A percentile compares a stretch with the other conserved stretches of the same genome.
These are phyloP conservation scores for Pica pica DNA, from an alignment of 2,113 vertebrate genomes.

Conservation along the genomic window DNA sequence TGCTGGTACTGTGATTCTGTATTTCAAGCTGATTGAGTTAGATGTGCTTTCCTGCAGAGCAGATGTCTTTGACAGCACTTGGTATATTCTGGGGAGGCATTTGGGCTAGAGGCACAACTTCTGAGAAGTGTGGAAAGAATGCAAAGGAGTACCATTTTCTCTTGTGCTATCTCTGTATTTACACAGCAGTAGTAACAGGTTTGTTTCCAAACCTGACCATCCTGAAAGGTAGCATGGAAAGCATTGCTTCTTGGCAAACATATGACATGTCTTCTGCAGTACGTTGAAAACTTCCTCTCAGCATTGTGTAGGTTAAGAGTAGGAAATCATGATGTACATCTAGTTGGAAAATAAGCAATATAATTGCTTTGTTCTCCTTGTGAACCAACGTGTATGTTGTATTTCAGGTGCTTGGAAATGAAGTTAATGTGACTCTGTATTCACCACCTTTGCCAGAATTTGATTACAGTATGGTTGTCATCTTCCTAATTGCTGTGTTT, in stretches of 20 bases:
- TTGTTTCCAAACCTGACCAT: background rate
- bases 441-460: constrained; percentile 74
- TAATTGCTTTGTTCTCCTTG: background rate
- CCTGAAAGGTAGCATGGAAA: background rate
- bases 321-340: background rate
- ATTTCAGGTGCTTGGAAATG: constrained; percentile 75
- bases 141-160: background rate
- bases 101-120: background rate
- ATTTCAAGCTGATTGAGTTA: background rate
- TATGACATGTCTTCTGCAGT: background rate
- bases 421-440: constrained; percentile 80
- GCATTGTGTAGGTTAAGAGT: background rate
- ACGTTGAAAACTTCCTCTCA: background rate
- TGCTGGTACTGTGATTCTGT: background rate
- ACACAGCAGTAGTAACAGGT: background rate
- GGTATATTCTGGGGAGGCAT: background rate
- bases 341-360: background rate
- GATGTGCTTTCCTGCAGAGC: background rate
- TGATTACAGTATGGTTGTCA: constrained; percentile 84
- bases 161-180: background rate
- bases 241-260: background rate
- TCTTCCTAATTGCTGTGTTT: constrained; percentile 86
- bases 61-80: background rate
- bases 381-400: background rate
- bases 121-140: background rate